Conservation (phyloP, 2,888 invertebrate genomes). For the Pemphredon lugubris region DNA sequence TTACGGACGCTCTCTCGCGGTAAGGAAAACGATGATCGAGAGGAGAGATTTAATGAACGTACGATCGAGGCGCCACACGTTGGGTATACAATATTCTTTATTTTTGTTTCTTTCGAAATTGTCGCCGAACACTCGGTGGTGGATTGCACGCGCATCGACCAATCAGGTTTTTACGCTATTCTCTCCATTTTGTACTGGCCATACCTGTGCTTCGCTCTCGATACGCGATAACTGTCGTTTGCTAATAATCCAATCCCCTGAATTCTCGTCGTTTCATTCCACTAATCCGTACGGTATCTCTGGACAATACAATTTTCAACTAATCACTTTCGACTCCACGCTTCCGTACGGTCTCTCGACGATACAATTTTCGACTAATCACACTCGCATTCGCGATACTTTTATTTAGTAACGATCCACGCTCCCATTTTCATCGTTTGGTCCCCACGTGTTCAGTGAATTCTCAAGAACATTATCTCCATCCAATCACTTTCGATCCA, state of each 20-base stretch:
- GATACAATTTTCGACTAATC: too few relatives aligned
- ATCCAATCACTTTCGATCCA: too few relatives aligned
- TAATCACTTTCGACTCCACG: too few relatives aligned
- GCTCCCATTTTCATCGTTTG: too few relatives aligned
- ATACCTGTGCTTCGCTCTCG: background rate
- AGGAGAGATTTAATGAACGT: slow-evolving; percentile 62
- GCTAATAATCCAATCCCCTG: background rate
- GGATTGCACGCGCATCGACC: slow-evolving; percentile 28
- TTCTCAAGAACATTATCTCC: too few relatives aligned
- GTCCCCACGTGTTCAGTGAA: too few relatives aligned
- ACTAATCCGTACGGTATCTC: too few relatives aligned
- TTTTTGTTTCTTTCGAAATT: slow-evolving; percentile 49
- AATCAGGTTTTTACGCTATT: slow-evolving; percentile 26
- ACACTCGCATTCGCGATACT: too few relatives aligned
- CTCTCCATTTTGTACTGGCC: slow-evolving; percentile 18
- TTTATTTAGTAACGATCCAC: too few relatives aligned
- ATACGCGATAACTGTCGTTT: background rate
- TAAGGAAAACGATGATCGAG: slow-evolving; percentile 57
- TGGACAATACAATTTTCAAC: too few relatives aligned
- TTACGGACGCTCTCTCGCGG: slow-evolving; percentile 35
- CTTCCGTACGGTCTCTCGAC: too few relatives aligned
- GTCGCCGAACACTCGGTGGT: slow-evolving; percentile 41
- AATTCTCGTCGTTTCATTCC: background rate
- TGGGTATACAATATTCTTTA: slow-evolving; percentile 64
- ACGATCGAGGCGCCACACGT: slow-evolving; percentile 52